Conservation (phyloP, 2,113 vertebrate species). For the Lampris megalopsis region DNA sequence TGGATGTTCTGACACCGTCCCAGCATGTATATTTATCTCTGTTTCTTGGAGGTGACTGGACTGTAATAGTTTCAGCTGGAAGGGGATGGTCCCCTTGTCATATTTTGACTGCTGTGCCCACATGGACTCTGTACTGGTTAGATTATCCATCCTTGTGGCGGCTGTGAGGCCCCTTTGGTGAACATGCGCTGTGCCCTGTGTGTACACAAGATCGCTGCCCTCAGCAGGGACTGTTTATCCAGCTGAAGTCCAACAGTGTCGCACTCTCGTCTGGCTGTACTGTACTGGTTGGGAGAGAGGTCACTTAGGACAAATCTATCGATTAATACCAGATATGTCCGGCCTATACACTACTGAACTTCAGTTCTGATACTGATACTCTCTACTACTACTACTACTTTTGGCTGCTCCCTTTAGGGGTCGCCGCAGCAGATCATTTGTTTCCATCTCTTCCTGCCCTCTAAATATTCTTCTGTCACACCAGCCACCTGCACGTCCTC, state of each 20-base stretch:
- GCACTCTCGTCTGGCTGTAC: constrained; percentile 60
- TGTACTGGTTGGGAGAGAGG: constrained; percentile 57
- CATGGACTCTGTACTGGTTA: constrained; percentile 67
- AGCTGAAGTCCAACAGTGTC: constrained; percentile 82
- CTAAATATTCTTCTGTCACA: too few relatives aligned
- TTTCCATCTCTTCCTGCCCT: too few relatives aligned
- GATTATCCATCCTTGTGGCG: constrained; percentile 59
- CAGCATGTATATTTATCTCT: constrained; percentile 15
- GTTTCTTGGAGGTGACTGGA: background rate
- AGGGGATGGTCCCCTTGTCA: constrained; percentile 55
- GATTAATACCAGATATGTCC: constrained; percentile 39
- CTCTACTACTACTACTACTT: too few relatives aligned
- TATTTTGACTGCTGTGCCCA: constrained; percentile 57
- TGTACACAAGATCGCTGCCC: constrained; percentile 81
- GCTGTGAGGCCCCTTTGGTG: constrained; percentile 51
- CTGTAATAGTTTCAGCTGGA: constrained; percentile 35
- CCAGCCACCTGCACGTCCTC: too few relatives aligned
- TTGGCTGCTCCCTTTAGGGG: too few relatives aligned
- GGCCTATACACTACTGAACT: too few relatives aligned
- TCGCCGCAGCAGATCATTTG: too few relatives aligned
- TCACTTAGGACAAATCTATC: constrained; percentile 56
- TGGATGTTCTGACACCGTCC: too few relatives aligned
- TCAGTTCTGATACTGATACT: too few relatives aligned
- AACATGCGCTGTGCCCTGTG: constrained; percentile 69
- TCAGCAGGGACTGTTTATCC: constrained; percentile 81